A percentile compares a stretch with the other conserved stretches of the same genome.
Evolutionary conservation across 2,888 invertebrate species (phyloP).

Genomic region (Gymnocheta viridis): DNA sequence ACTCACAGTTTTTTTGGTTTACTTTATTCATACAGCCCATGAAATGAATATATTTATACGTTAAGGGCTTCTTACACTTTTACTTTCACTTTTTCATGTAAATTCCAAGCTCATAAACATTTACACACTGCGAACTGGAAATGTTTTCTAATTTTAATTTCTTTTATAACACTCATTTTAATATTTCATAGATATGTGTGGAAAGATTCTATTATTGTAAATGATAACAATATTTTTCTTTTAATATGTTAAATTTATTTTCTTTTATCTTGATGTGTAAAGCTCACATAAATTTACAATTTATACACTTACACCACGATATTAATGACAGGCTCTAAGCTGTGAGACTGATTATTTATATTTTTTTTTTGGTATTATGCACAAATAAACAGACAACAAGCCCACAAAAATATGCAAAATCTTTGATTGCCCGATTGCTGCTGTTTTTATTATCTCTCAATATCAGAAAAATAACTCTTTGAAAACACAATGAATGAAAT

Average conservation of each 20-base stretch:
- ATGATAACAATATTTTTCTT: neutral
- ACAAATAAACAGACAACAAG: neutral
- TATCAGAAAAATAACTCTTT: conserved; percentile 19
- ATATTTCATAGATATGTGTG: too few relatives aligned
- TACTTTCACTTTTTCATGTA: conserved; percentile 30
- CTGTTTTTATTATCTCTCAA: neutral
- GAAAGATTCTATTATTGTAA: too few relatives aligned
- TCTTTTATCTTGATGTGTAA: neutral
- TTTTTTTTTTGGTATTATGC: conserved; percentile 8
- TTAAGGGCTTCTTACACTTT: neutral
- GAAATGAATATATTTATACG: neutral
- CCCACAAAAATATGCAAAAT: neutral
- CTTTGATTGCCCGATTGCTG: neutral
- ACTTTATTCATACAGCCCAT: neutral
- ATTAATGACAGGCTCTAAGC: conserved; percentile 38
- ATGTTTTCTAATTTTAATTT: conserved; percentile 28
- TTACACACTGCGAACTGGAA: conserved; percentile 11
- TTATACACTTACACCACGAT: conserved; percentile 19
- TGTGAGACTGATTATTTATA: conserved; percentile 31
- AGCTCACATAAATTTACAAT: neutral
- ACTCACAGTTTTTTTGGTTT: conserved; percentile 12
- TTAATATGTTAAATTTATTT: neutral
- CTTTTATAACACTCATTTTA: conserved; percentile 20
- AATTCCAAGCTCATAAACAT: conserved; percentile 4
- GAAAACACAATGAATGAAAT: neutral